Evolutionary conservation across 2,888 invertebrate genomes (phyloP), one percentile per base, ranked within the genome.

Genomic region (Ophraella communa): DNA sequence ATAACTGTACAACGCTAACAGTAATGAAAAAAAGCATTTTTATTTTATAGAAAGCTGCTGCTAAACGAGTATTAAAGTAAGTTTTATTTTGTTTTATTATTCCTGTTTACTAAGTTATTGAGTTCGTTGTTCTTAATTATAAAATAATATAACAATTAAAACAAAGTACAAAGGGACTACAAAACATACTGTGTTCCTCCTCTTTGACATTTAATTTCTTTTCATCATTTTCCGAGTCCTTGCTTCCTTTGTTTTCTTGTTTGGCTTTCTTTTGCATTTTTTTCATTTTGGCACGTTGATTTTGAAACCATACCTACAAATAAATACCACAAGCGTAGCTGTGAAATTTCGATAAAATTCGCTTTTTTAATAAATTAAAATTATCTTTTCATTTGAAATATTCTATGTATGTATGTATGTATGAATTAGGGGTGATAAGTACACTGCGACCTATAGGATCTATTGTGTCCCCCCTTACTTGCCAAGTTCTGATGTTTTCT

Each of bases 211-310:
- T 86, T n/a, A 83, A 73, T 72, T 86, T 85, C 77, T 86, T 87
- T 62, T 83, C 83, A 60, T 83, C 82, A 49, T 72, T 74, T 63
- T 80, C 80, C 71, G 82, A 79, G 45, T 86, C 86, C 71, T 85
- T 85, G 69, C 82, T 81, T 8, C 83, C 85, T 77, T 83, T 83
- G 62, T 83, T 83, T 68, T 88, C 88, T 74, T 85, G 84, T 66
- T 86, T 84, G 5, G 87, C 87, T 75, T 88, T 88, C 82, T 88
- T 88, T 76, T 88, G 87, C 70, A 88, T 88, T 76, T 88, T 88
- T 80, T 88, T 88, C 80, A 88, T 87, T 81, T 88, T 88, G 14
- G 88, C 88, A 35, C 88, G 83, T 75, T 88, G 88, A 78, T 88
- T 88, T 82, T 88, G 87, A 79, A 88, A 88, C 87, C 87, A 87